Conservation (phyloP, 2,113 vertebrate genomes). For the Labrus mixtus region DNA sequence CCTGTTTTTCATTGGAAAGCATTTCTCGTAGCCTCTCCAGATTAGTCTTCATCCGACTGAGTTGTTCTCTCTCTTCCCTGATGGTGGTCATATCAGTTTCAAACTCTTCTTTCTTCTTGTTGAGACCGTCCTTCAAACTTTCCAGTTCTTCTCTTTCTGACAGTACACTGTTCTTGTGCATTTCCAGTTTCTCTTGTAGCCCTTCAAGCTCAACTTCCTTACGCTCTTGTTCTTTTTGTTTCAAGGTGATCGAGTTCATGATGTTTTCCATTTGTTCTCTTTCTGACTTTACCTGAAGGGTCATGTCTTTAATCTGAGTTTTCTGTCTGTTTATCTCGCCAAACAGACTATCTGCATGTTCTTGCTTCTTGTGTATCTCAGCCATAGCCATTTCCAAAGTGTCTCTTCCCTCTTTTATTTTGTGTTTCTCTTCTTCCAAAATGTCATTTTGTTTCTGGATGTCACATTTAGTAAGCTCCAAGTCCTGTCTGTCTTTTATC, state of each 20-base stretch:
- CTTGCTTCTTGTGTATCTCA: too few relatives aligned
- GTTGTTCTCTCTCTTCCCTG: constrained; percentile 14
- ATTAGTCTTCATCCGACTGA: constrained; percentile 17
- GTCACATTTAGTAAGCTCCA: constrained; percentile 14
- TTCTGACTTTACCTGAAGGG: background rate
- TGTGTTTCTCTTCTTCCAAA: background rate
- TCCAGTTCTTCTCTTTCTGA: constrained; percentile 35
- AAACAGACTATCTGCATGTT: too few relatives aligned
- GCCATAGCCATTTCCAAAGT: too few relatives aligned
- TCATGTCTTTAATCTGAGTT: too few relatives aligned
- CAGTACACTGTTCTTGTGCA: accelerated
- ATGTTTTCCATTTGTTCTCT: background rate
- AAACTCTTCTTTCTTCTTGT: constrained; percentile 18
- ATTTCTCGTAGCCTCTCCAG: background rate
- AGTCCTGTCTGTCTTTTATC: background rate
- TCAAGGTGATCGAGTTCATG: background rate
- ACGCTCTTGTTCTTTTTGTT: constrained; percentile 12
- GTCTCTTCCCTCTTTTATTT: background rate
- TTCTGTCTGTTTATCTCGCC: too few relatives aligned
- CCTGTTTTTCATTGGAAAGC: background rate
- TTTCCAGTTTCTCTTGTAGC: constrained; percentile 11
- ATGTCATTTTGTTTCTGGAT: constrained; percentile 2
- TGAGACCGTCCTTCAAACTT: constrained; percentile 2
- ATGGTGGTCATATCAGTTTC: constrained; percentile 10
- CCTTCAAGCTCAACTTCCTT: background rate